phyloP scores from a whole-genome alignment of 2,113 vertebrate species.

The Aplodontia rufa region DNA sequence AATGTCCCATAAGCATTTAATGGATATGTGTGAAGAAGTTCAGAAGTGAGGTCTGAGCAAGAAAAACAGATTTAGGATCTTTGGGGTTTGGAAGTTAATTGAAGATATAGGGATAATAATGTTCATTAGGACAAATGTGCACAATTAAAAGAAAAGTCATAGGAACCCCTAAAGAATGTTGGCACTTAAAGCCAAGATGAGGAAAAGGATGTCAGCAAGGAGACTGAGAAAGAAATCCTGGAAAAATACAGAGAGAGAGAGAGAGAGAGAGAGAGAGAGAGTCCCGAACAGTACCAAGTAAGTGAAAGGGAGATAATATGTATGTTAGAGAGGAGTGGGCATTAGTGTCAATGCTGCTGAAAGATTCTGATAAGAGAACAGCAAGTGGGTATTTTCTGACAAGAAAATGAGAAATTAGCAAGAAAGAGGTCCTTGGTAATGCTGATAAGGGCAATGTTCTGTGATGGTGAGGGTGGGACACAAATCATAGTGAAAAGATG shows the following conservation, averaged over 20 bases:
- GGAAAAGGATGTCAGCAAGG: background rate
- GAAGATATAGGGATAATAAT: background rate
- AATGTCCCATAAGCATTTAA: background rate
- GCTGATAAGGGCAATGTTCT: background rate
- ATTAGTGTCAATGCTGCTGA: background rate
- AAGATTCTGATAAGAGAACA: background rate
- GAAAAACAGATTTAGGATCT: background rate
- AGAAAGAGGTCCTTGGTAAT: background rate
- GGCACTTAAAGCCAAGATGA: background rate
- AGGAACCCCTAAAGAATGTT: background rate
- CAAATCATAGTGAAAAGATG: background rate
- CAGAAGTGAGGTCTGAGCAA: background rate
- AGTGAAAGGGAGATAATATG: background rate
- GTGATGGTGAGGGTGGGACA: background rate
- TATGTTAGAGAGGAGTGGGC: background rate
- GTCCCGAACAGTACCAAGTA: background rate
- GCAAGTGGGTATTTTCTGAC: background rate
- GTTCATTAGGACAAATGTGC: background rate
- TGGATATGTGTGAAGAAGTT: background rate
- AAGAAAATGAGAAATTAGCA: constrained; percentile 14
- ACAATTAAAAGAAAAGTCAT: background rate
- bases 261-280: background rate
- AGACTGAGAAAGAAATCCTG: background rate
- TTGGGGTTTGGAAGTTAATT: background rate
- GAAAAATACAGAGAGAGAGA: no score